phyloP scores from a whole-genome alignment of 2,797 vertebrate genomes.

The Intellagama lesueurii region DNA sequence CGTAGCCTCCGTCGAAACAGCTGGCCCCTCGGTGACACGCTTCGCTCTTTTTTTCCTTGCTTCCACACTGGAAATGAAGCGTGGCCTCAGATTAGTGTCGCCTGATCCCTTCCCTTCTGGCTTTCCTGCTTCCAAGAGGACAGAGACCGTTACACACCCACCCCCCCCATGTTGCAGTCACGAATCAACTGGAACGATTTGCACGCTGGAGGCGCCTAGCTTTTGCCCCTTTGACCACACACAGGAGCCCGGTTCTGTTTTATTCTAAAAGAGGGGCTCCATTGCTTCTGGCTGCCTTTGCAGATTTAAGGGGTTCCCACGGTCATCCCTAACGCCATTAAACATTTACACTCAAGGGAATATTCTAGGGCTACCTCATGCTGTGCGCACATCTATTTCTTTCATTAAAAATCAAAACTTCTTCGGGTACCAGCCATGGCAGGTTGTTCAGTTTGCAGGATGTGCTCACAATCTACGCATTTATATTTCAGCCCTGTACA shows the following conservation, averaged over 20 bases:
- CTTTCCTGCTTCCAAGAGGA: too few relatives aligned
- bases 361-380: constrained; percentile 46
- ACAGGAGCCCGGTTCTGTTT: constrained; percentile 70
- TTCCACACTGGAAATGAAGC: too few relatives aligned
- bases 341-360: constrained; percentile 67
- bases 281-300: constrained; percentile 67
- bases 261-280: constrained; percentile 68
- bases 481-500: too few relatives aligned
- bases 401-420: not conserved
- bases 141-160: too few relatives aligned
- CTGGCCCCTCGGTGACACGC: too few relatives aligned
- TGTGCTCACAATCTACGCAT: too few relatives aligned
- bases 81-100: too few relatives aligned
- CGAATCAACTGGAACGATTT: constrained; percentile 45
- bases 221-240: constrained; percentile 62
- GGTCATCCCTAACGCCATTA: constrained; percentile 71
- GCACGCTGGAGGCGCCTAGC: constrained; percentile 14
- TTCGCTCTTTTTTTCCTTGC: too few relatives aligned
- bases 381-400: constrained; percentile 23
- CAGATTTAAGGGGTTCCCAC: constrained; percentile 55
- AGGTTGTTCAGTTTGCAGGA: too few relatives aligned
- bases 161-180: not conserved
- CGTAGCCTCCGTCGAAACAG: too few relatives aligned
- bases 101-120: too few relatives aligned
- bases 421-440: too few relatives aligned